A percentile compares a stretch with the other conserved stretches of the same genome.
Evolutionary conservation across 2,113 vertebrate genomes (phyloP).

Genomic region (Oryzias celebensis): DNA sequence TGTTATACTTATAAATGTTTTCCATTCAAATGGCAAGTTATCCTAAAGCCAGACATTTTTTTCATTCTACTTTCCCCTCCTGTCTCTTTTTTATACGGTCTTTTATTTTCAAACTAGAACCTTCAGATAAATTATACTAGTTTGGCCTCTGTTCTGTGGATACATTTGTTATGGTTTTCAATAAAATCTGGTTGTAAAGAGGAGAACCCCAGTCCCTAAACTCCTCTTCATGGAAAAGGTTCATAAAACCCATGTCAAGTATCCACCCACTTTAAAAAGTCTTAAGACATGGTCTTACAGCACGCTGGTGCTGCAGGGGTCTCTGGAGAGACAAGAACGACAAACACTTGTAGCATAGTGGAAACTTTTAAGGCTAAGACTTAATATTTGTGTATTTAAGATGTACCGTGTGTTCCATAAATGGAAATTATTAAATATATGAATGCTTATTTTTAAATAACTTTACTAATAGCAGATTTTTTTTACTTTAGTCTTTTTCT

Average conservation of each 20-base stretch:
- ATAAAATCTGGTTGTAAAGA: constrained; percentile 38
- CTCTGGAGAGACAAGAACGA: constrained; percentile 48
- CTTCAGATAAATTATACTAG: constrained; percentile 13
- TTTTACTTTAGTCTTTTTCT: constrained; percentile 1
- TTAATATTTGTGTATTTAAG: constrained; percentile 60
- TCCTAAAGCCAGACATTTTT: not conserved
- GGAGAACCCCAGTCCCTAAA: constrained; percentile 55
- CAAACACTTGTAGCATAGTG: constrained; percentile 45
- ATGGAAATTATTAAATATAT: too few relatives aligned
- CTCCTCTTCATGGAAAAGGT: constrained; percentile 61
- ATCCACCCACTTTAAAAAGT: constrained; percentile 59
- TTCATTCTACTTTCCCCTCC: not conserved
- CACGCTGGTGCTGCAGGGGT: constrained; percentile 45
- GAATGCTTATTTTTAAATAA: too few relatives aligned
- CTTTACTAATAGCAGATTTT: too few relatives aligned
- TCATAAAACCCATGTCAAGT: constrained; percentile 68
- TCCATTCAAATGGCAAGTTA: constrained; percentile 10
- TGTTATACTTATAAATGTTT: not conserved
- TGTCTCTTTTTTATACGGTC: not conserved
- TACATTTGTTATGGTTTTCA: constrained; percentile 32
- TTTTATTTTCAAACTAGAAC: constrained; percentile 3
- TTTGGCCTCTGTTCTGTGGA: constrained; percentile 14
- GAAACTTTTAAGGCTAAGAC: constrained; percentile 39
- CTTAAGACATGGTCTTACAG: constrained; percentile 57
- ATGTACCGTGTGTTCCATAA: too few relatives aligned